phyloP scores from a whole-genome alignment of 2,797 vertebrate genomes.

The Pantherophis alleghaniensis region DNA sequence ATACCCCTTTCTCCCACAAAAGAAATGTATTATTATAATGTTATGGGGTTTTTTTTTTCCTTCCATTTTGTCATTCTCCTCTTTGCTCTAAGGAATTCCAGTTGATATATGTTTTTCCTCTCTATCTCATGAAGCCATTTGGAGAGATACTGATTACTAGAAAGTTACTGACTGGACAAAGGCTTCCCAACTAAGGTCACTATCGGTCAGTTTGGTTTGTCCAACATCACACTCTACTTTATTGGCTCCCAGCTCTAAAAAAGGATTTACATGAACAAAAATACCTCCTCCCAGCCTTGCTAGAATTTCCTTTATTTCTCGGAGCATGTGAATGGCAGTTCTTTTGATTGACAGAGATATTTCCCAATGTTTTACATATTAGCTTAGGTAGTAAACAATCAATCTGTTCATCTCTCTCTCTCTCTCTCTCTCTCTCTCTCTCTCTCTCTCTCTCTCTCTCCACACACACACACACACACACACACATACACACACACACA shows the following conservation, averaged over 20 bases:
- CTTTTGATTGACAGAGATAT: background rate
- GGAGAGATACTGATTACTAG: background rate
- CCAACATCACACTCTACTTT: background rate
- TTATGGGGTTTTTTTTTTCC: background rate
- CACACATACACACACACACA: no score
- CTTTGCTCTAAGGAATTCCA: background rate
- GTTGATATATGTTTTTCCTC: background rate
- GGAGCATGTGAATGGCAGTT: background rate
- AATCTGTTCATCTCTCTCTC: background rate
- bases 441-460: no score
- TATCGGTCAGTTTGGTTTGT: background rate
- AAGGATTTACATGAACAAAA: background rate
- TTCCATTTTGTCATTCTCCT: background rate
- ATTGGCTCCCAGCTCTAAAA: background rate
- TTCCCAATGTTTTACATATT: background rate
- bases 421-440: no score
- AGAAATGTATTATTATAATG: background rate
- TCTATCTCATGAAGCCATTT: background rate
- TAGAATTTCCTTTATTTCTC: background rate
- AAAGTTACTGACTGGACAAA: background rate
- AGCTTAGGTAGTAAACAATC: background rate
- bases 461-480: no score
- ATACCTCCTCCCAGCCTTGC: background rate
- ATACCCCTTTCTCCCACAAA: background rate
- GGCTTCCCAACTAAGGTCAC: background rate